Evolutionary conservation across 2,888 invertebrate species (phyloP).

Genomic region (Cantharis rustica): DNA sequence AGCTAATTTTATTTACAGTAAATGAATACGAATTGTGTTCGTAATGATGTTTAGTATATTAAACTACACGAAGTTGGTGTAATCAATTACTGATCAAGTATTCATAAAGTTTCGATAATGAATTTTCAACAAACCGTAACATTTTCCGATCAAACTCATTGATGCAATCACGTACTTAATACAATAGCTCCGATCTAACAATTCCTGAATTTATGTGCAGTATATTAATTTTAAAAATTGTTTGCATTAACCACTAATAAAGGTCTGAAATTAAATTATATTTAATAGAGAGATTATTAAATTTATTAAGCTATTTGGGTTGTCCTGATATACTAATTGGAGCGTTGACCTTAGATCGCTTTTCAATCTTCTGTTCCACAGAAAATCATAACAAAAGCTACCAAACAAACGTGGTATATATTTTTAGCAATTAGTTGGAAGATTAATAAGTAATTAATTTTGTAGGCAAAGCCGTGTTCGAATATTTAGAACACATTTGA

Average conservation of each 20-base stretch:
- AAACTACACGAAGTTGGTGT: not conserved
- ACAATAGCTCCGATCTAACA: not conserved
- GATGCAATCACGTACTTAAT: not conserved
- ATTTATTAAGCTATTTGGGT: not conserved
- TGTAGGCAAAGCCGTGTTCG: not conserved
- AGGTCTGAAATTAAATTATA: not conserved
- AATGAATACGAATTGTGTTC: not conserved
- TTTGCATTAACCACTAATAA: not conserved
- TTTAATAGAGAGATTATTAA: not conserved
- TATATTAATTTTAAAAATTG: not conserved
- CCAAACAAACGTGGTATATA: not conserved
- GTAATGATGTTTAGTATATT: not conserved
- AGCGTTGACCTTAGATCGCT: not conserved
- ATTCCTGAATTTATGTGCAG: not conserved
- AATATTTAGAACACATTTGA: not conserved
- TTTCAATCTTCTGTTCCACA: not conserved
- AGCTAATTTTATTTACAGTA: not conserved
- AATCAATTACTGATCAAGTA: not conserved
- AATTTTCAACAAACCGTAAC: not conserved
- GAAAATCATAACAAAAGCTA: not conserved
- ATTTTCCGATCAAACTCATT: not conserved
- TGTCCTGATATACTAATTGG: not conserved
- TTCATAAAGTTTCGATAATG: not conserved
- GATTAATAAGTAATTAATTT: not conserved
- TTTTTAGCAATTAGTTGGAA: not conserved